Conservation (phyloP, 2,113 vertebrate species). For the Nyctereutes procyonoides region DNA sequence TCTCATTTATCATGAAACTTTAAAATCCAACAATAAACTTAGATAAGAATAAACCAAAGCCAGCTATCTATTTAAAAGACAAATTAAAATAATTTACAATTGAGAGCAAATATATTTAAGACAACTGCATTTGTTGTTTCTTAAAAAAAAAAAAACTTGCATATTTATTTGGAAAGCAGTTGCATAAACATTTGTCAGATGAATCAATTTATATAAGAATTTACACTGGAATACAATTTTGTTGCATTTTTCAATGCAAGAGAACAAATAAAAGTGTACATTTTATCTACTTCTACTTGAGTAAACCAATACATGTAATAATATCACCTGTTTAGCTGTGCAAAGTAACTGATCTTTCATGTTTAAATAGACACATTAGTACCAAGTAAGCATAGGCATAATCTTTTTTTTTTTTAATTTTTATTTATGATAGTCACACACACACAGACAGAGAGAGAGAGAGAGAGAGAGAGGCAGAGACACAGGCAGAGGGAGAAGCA, state of each 20-base stretch:
- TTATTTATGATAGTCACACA: no score
- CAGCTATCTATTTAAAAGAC: neutral
- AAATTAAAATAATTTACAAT: neutral
- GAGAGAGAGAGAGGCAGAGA: no score
- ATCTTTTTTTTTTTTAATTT: no score
- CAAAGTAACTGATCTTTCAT: neutral
- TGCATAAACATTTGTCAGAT: neutral
- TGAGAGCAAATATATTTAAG: neutral
- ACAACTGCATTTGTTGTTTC: neutral
- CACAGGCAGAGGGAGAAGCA: no score
- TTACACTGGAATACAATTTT: slow-evolving; percentile 1
- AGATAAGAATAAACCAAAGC: neutral
- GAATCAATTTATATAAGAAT: neutral
- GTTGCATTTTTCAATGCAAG: neutral
- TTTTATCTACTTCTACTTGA: neutral
- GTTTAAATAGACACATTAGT: neutral
- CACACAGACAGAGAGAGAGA: no score
- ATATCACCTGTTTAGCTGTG: neutral
- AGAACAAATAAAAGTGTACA: neutral
- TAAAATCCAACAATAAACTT: neutral
- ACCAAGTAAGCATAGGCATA: neutral
- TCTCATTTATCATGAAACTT: neutral
- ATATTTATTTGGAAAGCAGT: slow-evolving; percentile 5
- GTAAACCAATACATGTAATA: neutral
- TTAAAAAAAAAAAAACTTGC: neutral